phyloP scores from a whole-genome alignment of 2,797 vertebrate species.

The Fistularia tabacaria region DNA sequence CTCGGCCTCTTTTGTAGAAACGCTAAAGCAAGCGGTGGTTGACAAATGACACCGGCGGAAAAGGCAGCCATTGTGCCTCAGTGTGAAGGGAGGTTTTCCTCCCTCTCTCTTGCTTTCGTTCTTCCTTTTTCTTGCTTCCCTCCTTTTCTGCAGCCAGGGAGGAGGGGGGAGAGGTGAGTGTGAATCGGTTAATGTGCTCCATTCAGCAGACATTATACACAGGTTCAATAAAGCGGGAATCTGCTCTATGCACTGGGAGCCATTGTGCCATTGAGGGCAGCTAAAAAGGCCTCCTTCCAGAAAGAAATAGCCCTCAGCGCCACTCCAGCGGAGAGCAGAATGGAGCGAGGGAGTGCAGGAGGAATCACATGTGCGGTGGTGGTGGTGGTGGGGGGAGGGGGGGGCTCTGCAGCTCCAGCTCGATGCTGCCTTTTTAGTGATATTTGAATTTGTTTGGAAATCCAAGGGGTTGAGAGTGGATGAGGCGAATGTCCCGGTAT shows the following conservation, averaged over 20 bases:
- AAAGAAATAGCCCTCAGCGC: constrained; percentile 53
- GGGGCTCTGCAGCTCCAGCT: not conserved
- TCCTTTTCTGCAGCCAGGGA: not conserved
- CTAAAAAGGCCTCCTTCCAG: constrained; percentile 55
- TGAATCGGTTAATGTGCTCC: constrained; percentile 75
- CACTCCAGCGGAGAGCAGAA: constrained; percentile 57
- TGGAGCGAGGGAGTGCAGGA: constrained; percentile 35
- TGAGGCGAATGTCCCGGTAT: too few relatives aligned
- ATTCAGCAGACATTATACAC: constrained; percentile 72
- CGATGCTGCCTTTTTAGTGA: not conserved
- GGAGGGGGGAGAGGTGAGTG: constrained; percentile 44
- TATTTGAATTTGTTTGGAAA: not conserved
- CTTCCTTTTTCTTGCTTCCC: constrained; percentile 46
- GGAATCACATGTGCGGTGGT: constrained; percentile 38
- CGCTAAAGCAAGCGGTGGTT: constrained; percentile 72
- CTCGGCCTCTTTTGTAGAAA: constrained; percentile 56
- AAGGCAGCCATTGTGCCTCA: constrained; percentile 70
- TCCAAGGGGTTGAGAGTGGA: too few relatives aligned
- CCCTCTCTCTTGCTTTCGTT: constrained; percentile 39
- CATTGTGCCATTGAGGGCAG: constrained; percentile 67
- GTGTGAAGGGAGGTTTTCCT: constrained; percentile 53
- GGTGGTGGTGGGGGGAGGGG: not conserved
- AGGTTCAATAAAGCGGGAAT: constrained; percentile 75
- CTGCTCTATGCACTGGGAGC: constrained; percentile 56
- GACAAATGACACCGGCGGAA: constrained; percentile 75